Evolutionary conservation across 2,113 vertebrate genomes (phyloP), one percentile per base, ranked within the genome.

Genomic region (Forbesichthys papilliferus): DNA sequence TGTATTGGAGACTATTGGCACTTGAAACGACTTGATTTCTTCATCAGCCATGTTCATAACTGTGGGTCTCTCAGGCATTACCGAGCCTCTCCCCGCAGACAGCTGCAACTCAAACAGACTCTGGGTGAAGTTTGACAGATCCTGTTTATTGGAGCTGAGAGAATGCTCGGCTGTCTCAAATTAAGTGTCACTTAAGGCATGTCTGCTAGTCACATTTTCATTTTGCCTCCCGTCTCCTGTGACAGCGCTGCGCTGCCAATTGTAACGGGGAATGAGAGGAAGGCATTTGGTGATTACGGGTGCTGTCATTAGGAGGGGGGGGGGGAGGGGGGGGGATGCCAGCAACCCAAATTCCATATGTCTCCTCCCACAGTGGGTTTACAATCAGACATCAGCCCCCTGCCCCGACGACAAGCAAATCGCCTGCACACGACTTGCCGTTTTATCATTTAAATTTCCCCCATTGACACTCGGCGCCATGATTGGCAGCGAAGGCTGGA

Each of bases 171-270:
- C 76, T 84, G 76, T 88, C 86, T 93, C 84, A 88, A 87, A 91
- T 90, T 87, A 90, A 91, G 87, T 88, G 86, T 91, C 92, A 92
- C 89, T 90, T 91, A 89, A 87, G 86, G 82, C 84, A 80, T 80
- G 88, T 90, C 85, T 88, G 84, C 81, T 77, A 86, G 84, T 81
- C 80, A 72, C 82, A 77, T 84, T 82, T 89, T 83, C 80, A 88
- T 88, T 90, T 82, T 87, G 85, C 78, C 83, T 68, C 68, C 63
- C 83, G 73, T 89, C 85, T 82, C 74, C 68, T 14, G 82, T 87
- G 88, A 90, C 89, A 89, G 87, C 79, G 62, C 74, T 70, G 79
- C 74, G 78, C 78, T 82, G 82, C 83, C 76, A 83, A 77, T 89
- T 87, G 89, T 84, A 87, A 87, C 76, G 55, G 70, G 77, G 82